Evolutionary conservation across 30 jellyfish, hydroid and myxozoan genomes (phyloP), one percentile per base, ranked within the genome.

Genomic region (Aurelia aurita complex sp. Pacific): DNA sequence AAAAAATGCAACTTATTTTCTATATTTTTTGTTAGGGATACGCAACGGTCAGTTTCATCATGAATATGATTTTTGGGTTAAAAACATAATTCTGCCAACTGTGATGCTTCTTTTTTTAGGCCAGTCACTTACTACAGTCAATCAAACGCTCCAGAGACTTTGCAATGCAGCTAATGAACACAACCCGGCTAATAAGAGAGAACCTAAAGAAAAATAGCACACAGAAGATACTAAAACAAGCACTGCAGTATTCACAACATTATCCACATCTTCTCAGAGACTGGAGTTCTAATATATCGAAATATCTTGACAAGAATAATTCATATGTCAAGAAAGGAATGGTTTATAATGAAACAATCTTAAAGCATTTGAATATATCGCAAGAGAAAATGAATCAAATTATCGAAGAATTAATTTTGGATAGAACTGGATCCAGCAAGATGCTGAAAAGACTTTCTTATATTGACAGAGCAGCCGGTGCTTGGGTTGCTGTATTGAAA

Each of bases 401-500:
- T 4, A 67, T 92, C 2, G 67, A 77, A 1, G 78, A 83, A n/a
- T 67, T 81, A 14, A 18, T 89, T 68, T 51, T 74, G 61, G 88
- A 76, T 64, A 17, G 62, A 51, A 59, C 87, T 43, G 94, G 90
- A 1, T 68, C 90, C 16, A 89, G 78, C 70, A 62, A 34, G 76
- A 12, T 89, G 35, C 52, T 84, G 73, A 52, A 63, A 73, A 83
- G 87, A 90, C 72, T 94, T 88, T 79, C 88, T 9, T 11, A 50
- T 1, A 77, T 94, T 67, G 97, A 94, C 65, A 77, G 88, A 38
- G 80, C 91, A 60, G 97, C 97, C 3, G 34, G 68, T n/a, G 93
- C 92, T 16, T 94, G 99, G 99, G 14, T 80, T 17, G 89, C 97
- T 10, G 85, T 94, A 17, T 80, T 94, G 17, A 43, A 79, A 33